A percentile compares a stretch with the other conserved stretches of the same genome.
These are phyloP conservation scores for Phrynocephalus forsythii DNA, from an alignment of 2,797 vertebrate species.

Conservation along the genomic window DNA sequence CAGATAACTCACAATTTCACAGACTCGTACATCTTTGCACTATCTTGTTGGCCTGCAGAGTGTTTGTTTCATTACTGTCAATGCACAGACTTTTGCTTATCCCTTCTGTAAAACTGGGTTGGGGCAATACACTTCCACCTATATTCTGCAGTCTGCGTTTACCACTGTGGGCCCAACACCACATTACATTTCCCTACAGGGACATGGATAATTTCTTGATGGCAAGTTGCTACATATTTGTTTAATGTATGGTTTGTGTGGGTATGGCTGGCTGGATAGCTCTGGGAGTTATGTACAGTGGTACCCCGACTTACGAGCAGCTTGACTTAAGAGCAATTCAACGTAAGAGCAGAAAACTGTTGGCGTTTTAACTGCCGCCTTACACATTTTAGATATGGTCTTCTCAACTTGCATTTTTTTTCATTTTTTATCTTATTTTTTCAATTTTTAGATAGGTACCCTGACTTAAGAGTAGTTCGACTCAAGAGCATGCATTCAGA, in stretches of 20 bases:
- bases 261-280: neutral
- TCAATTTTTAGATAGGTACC: too few relatives aligned
- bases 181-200: neutral
- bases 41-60: neutral
- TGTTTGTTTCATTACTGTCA: neutral
- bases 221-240: neutral
- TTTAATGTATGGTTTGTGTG: neutral
- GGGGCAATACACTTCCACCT: neutral
- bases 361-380: too few relatives aligned
- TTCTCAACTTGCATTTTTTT: too few relatives aligned
- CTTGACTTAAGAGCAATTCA: too few relatives aligned
- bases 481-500: too few relatives aligned
- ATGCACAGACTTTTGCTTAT: neutral
- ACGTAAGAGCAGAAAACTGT: too few relatives aligned
- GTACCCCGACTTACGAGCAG: too few relatives aligned
- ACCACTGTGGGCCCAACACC: neutral
- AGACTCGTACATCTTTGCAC: neutral
- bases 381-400: too few relatives aligned
- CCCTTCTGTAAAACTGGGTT: neutral
- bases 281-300: too few relatives aligned
- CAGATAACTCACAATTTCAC: neutral
- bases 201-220: neutral
- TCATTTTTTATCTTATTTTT: too few relatives aligned
- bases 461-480: too few relatives aligned
- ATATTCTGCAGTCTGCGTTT: neutral